Evolutionary conservation across 2,113 vertebrate species (phyloP).

Genomic region (Hypanus sabinus): DNA sequence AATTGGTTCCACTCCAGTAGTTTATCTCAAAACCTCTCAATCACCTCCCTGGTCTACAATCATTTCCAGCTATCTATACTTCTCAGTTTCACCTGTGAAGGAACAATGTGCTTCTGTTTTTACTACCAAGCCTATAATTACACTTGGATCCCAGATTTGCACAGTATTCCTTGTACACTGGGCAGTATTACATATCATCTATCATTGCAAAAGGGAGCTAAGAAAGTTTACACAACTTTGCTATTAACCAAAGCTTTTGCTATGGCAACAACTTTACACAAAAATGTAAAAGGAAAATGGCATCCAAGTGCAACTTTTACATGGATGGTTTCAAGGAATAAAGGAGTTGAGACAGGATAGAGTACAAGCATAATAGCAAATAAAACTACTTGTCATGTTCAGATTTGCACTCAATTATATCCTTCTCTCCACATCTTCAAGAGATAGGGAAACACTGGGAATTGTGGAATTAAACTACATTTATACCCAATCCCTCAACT

Average conservation of each 20-base stretch:
- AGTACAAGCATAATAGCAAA: not conserved
- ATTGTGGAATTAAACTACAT: not conserved
- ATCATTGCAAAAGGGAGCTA: not conserved
- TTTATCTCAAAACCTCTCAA: not conserved
- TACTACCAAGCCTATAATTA: slow-evolving; percentile 17
- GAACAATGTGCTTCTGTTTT: not conserved
- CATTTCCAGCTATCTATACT: not conserved
- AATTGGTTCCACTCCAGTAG: not conserved
- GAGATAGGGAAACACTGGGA: not conserved
- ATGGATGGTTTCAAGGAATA: not conserved
- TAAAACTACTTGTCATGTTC: not conserved
- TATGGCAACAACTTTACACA: not conserved
- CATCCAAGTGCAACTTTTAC: not conserved
- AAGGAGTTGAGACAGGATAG: not conserved
- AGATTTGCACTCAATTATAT: not conserved
- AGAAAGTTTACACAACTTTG: not conserved
- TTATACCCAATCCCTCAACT: not conserved
- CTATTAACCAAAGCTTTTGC: not conserved
- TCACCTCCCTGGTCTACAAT: not conserved
- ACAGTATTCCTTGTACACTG: not conserved
- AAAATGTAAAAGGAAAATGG: not conserved
- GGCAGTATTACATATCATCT: not conserved
- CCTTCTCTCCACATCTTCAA: not conserved
- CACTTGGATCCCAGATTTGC: not conserved
- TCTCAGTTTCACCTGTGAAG: not conserved